Evolutionary conservation across 2,888 invertebrate species (phyloP).

Genomic region (Pseudanteris insignis): DNA sequence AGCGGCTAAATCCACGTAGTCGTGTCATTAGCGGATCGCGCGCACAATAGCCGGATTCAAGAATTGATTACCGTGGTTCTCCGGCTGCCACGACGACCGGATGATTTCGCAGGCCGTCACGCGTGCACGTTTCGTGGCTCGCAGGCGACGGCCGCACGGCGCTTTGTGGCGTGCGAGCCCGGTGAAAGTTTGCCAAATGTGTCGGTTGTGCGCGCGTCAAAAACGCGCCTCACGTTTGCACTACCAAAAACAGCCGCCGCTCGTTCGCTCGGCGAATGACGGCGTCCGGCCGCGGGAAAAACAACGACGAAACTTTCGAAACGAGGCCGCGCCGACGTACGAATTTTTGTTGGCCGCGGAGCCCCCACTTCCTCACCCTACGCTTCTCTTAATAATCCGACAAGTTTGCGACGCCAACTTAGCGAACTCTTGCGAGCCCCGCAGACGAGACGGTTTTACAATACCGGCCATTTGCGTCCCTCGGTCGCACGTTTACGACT

Average conservation of each 20-base stretch:
- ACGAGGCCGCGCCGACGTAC: slow-evolving; percentile 10
- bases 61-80: slow-evolving; percentile 35
- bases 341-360: too few species aligned
- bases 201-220: not conserved
- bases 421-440: too few species aligned
- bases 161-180: too few species aligned
- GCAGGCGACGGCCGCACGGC: slow-evolving; percentile 5
- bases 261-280: not conserved
- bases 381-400: too few species aligned
- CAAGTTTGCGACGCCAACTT: too few species aligned
- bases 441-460: too few species aligned
- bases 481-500: slow-evolving; percentile 10
- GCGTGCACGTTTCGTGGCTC: slow-evolving; percentile 21
- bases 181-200: slow-evolving; percentile 13
- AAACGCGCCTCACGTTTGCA: slow-evolving; percentile 3
- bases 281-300: slow-evolving; percentile 4
- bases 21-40: slow-evolving; percentile 42
- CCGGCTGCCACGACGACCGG: too few species aligned
- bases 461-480: too few species aligned
- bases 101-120: slow-evolving; percentile 34
- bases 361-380: too few species aligned
- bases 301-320: slow-evolving; percentile 9
- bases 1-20: slow-evolving; percentile 27
- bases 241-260: slow-evolving; percentile 7
- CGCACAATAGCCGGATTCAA: slow-evolving; percentile 33